phyloP scores from a whole-genome alignment of 2,113 vertebrate species.

The Siphamia tubifer region DNA sequence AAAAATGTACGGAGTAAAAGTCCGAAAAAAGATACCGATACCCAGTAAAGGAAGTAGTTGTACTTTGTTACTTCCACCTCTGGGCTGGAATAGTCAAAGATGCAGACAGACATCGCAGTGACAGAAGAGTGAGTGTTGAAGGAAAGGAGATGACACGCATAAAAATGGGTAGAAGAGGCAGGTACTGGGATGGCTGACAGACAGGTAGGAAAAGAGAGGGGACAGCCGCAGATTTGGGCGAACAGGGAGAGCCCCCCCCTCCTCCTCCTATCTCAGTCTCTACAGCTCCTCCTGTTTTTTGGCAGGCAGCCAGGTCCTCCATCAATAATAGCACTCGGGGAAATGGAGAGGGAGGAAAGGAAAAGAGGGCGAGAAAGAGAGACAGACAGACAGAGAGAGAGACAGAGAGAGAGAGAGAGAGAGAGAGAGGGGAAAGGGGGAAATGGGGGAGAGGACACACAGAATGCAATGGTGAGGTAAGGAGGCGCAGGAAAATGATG shows the following conservation, averaged over 20 bases:
- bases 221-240: conserved; percentile 28
- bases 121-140: conserved; percentile 26
- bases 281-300: conserved; percentile 38
- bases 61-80: too few relatives aligned
- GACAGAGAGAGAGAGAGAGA: not conserved
- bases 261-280: too few relatives aligned
- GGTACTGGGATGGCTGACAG: conserved; percentile 11
- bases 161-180: conserved; percentile 12
- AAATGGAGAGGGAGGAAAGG: conserved; percentile 57
- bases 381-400: not conserved
- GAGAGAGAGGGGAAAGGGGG: not conserved
- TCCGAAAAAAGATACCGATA: too few relatives aligned
- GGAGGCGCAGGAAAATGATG: conserved; percentile 16
- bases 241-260: too few relatives aligned
- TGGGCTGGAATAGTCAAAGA: conserved; percentile 36
- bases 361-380: not conserved
- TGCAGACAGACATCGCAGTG: conserved; percentile 38
- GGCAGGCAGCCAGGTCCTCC: conserved; percentile 65
- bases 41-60: too few relatives aligned
- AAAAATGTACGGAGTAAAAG: too few relatives aligned
- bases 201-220: conserved; percentile 17
- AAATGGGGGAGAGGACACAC: not conserved
- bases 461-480: conserved; percentile 6
- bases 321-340: conserved; percentile 69
- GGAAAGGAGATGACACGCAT: conserved; percentile 26